These are phyloP conservation scores for Psittacula derbiana DNA, from an alignment of 2,797 vertebrate species.

Conservation along the genomic window DNA sequence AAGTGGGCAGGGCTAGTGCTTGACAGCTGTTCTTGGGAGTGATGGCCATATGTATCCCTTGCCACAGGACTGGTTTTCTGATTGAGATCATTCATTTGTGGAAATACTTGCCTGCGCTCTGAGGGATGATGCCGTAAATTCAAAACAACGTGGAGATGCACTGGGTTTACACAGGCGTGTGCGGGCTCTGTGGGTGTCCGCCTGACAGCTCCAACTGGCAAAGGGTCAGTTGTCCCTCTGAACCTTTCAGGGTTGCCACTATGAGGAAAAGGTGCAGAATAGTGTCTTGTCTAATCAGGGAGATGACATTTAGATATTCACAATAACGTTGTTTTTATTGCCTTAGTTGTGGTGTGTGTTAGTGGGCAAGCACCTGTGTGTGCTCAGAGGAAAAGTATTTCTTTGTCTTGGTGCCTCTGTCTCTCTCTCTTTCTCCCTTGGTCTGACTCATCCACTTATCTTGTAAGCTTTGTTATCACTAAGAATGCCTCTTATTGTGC, in stretches of 20 bases:
- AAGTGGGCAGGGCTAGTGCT: conserved; percentile 56
- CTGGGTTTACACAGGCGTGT: not conserved
- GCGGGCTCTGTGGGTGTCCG: conserved; percentile 7
- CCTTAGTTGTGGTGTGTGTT: not conserved
- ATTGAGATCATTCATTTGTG: conserved; percentile 61
- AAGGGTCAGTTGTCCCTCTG: not conserved
- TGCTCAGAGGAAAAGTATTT: not conserved
- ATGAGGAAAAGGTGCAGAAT: not conserved
- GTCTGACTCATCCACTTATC: conserved; percentile 20
- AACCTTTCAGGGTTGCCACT: not conserved
- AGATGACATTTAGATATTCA: not conserved
- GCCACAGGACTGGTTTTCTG: conserved; percentile 59
- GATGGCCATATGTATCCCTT: conserved; percentile 65
- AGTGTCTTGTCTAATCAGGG: not conserved
- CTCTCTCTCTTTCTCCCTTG: not conserved
- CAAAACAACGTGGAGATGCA: not conserved
- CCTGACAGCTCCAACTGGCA: not conserved
- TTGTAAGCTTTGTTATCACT: conserved; percentile 15
- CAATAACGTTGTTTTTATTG: not conserved
- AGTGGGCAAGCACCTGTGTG: not conserved
- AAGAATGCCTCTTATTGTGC: not conserved
- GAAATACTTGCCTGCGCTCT: conserved; percentile 30
- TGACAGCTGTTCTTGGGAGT: conserved; percentile 65
- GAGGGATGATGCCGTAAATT: conserved; percentile 52
- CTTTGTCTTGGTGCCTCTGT: not conserved